Evolutionary conservation across 2,797 vertebrate genomes (phyloP), one percentile per base, ranked within the genome.

Genomic region (Chelon labrosus): DNA sequence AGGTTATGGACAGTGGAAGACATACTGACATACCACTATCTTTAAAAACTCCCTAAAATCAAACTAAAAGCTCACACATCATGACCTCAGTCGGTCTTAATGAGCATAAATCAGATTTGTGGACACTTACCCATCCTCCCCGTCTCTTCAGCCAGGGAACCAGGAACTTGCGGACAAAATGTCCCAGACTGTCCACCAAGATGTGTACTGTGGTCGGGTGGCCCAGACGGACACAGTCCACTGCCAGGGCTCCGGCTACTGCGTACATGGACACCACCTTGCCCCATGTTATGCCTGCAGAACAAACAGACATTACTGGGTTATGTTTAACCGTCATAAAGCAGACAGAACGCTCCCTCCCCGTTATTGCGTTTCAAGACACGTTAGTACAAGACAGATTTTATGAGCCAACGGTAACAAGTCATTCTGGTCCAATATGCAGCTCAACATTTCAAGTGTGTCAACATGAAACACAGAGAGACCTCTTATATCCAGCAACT

Each of bases 191-290:
- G 89, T 99, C 97, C 3, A 99, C 97, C 0, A 99, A 94, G 63
- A 95, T 94, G 41, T 97, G 95, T 0, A 99, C 95, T 75, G 96
- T 94, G 70, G 94, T 94, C 0, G 96, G 95, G 81, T 97, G 94
- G 0, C 96, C 97, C 1, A 96, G 96, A 63, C 95, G 88, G 74
- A 99, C 97, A 0, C 98, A 99, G 85, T 99, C 98, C 84, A 99
- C 95, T 0, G 98, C 97, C 79, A 99, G 94, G 54, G 97, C 98
- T 0, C 96, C 98, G 0, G 98, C 98, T 84, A 99, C 97, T 0
- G 96, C 95, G 0, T 96, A 99, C 39, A 99, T 93, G 52, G 98
- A 95, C 31, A 97, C 98, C 85, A 99, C 96, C 85, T 99, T 99
- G 31, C 97, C 98, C 98, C 98, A 99, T 0, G 98, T 99, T 80